A percentile compares a stretch with the other conserved stretches of the same genome.
Evolutionary conservation across 2,113 vertebrate species (phyloP).

Genomic region (Bothrops jararaca): DNA sequence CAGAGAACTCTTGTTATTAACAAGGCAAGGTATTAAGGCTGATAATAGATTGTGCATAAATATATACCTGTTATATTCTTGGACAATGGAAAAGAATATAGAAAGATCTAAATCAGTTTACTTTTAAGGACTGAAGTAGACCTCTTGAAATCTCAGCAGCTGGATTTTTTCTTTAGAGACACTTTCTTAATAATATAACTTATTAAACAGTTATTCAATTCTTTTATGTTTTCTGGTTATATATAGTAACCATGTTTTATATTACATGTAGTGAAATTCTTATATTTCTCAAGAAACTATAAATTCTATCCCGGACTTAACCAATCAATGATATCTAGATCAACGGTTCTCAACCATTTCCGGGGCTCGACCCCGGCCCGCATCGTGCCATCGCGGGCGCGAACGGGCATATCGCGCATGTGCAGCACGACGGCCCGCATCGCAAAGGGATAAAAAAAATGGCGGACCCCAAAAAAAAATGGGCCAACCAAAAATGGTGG

Average conservation of each 20-base stretch:
- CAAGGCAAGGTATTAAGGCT: not conserved
- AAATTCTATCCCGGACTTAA: not conserved
- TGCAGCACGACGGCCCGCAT: too few species aligned
- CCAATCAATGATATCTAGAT: not conserved
- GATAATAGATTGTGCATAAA: not conserved
- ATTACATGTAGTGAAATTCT: not conserved
- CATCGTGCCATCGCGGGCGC: too few species aligned
- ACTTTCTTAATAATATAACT: not conserved
- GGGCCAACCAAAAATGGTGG: too few species aligned
- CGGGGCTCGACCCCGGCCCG: too few species aligned
- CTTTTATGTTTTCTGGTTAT: not conserved
- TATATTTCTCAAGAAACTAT: not conserved
- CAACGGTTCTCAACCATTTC: too few species aligned
- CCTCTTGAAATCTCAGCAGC: not conserved
- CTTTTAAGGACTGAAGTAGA: not conserved
- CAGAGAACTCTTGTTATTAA: not conserved
- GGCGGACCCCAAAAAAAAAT: too few species aligned
- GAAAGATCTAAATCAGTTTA: not conserved
- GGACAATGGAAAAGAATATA: not conserved
- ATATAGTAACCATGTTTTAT: not conserved
- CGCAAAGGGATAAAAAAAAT: too few species aligned
- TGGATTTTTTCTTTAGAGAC: not conserved
- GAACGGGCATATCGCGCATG: too few species aligned
- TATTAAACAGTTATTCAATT: not conserved
- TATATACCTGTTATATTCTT: not conserved